Conservation (phyloP, 37 sponge, comb jelly and placozoan species). For the Agelas oroides region DNA sequence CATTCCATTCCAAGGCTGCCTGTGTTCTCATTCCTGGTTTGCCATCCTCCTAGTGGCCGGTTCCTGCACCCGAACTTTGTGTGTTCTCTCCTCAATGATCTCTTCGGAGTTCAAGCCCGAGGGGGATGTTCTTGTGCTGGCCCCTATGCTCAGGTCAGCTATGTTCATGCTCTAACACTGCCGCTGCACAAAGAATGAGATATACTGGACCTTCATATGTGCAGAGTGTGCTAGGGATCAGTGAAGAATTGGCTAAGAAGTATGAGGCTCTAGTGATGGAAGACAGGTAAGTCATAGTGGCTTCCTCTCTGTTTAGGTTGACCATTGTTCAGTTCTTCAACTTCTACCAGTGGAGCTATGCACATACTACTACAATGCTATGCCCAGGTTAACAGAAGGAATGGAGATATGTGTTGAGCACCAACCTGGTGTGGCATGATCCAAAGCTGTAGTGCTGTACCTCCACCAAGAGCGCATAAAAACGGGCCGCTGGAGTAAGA, state of each 20-base stretch:
- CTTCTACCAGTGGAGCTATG: neutral
- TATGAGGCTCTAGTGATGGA: conserved; percentile 76
- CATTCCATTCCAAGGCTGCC: conserved; percentile 66
- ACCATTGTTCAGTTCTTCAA: neutral
- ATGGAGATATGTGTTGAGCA: too few relatives aligned
- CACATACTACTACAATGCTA: too few relatives aligned
- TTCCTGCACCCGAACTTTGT: conserved; percentile 94
- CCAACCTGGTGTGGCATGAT: too few relatives aligned
- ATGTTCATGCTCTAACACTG: too few relatives aligned
- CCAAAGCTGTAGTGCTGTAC: too few relatives aligned
- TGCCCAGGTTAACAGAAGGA: too few relatives aligned
- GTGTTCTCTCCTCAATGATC: conserved; percentile 82
- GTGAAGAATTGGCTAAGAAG: conserved; percentile 58
- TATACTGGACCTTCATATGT: too few relatives aligned
- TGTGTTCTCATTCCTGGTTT: conserved; percentile 89
- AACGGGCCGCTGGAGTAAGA: too few relatives aligned
- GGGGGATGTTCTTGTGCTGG: conserved; percentile 97
- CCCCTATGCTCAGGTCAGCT: conserved; percentile 84
- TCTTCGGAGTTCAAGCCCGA: conserved; percentile 92
- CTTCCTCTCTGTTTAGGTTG: neutral
- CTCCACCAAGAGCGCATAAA: too few relatives aligned
- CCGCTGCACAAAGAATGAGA: too few relatives aligned
- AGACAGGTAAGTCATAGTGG: conserved; percentile 50
- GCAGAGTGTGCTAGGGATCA: conserved; percentile 77
- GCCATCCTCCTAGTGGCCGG: conserved; percentile 59